Percentiles rank a stretch among this genome's conserved stretches.
These are phyloP conservation scores for Proterorhinus semilunaris DNA, from an alignment of 2,113 vertebrate genomes.

Conservation along the genomic window DNA sequence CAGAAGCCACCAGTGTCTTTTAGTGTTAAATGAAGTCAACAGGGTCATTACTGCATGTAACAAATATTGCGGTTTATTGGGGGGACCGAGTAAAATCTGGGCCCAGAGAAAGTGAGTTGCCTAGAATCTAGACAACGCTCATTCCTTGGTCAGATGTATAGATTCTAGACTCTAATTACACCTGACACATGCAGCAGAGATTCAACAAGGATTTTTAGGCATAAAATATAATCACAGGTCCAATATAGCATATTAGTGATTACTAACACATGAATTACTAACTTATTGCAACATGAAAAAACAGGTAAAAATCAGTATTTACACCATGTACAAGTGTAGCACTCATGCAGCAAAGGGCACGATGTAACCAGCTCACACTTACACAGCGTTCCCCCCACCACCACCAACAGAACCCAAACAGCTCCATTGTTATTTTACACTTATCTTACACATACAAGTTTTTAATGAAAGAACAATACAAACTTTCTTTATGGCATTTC, in stretches of 20 bases:
- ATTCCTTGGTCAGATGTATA: too few relatives aligned
- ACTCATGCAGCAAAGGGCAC: background rate
- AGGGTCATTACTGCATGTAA: background rate
- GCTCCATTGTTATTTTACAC: too few relatives aligned
- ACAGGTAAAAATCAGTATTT: background rate
- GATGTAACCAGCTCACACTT: background rate
- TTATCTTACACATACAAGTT: background rate
- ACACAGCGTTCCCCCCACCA: background rate
- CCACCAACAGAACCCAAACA: background rate
- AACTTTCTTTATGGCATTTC: background rate
- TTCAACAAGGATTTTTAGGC: too few relatives aligned
- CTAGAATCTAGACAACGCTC: too few relatives aligned
- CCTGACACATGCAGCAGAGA: too few relatives aligned
- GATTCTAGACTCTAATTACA: too few relatives aligned
- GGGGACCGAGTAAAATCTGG: too few relatives aligned
- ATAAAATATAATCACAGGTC: too few relatives aligned
- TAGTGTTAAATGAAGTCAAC: background rate
- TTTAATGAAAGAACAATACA: background rate
- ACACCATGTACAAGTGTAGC: background rate
- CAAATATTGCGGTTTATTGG: too few relatives aligned
- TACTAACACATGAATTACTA: background rate
- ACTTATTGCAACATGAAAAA: too few relatives aligned
- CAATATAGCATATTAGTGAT: too few relatives aligned
- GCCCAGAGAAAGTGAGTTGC: too few relatives aligned
- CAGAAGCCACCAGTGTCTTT: slow-evolving; percentile 34